phyloP scores from a whole-genome alignment of 2,888 invertebrate species.

The Macrophya annulata region DNA sequence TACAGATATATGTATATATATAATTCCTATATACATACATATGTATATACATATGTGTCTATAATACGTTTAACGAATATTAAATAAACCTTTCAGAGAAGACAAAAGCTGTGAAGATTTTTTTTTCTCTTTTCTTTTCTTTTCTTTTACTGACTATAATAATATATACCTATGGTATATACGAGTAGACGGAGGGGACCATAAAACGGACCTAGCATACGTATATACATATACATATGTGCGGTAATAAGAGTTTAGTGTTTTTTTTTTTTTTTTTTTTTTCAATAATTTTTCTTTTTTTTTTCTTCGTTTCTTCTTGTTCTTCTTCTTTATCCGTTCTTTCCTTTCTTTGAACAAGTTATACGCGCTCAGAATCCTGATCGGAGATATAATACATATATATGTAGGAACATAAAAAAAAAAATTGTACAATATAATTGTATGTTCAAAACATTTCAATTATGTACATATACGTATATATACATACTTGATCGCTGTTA shows the following conservation, averaged over 20 bases:
- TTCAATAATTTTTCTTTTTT: neutral
- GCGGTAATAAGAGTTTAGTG: neutral
- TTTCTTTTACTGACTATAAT: neutral
- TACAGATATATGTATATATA: neutral
- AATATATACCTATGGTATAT: neutral
- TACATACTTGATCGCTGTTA: no score
- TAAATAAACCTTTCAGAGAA: neutral
- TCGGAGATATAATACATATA: neutral
- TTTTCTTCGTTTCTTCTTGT: neutral
- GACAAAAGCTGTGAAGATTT: constrained; percentile 27
- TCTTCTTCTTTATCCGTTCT: no score
- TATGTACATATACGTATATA: neutral
- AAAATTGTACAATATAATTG: neutral
- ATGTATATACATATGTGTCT: neutral
- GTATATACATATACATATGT: neutral
- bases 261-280: neutral
- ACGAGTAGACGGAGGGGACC: neutral
- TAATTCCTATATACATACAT: neutral
- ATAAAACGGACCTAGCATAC: neutral
- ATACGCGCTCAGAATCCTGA: constrained; percentile 7
- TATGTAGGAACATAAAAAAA: neutral
- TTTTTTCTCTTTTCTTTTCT: no score
- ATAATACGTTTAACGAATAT: constrained; percentile 32
- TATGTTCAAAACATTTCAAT: neutral
- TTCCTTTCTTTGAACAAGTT: no score